A percentile compares a stretch with the other conserved stretches of the same genome.
phyloP scores from a whole-genome alignment of 2,888 invertebrate genomes.

The Pachymerium ferrugineum region DNA sequence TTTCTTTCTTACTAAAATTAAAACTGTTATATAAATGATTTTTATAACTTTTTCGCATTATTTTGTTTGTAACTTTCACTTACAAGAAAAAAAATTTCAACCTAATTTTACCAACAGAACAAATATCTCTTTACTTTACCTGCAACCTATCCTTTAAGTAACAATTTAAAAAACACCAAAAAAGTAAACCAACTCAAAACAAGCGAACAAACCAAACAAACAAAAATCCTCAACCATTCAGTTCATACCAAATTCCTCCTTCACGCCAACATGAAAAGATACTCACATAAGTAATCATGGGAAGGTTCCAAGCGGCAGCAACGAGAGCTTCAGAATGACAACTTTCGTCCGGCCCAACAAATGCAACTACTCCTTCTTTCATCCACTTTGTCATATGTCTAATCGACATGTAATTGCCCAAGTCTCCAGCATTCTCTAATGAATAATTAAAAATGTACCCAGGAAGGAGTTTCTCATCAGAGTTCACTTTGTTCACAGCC shows the following conservation, averaged over 20 bases:
- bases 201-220: too few relatives aligned
- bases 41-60: too few relatives aligned
- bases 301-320: slow-evolving; percentile 49
- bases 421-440: slow-evolving; percentile 38
- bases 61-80: too few relatives aligned
- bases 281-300: slow-evolving; percentile 51
- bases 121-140: too few relatives aligned
- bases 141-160: too few relatives aligned
- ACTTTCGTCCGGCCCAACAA: slow-evolving; percentile 49
- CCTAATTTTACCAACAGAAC: too few relatives aligned
- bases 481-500: slow-evolving; percentile 40
- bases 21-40: too few relatives aligned
- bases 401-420: slow-evolving; percentile 38
- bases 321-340: slow-evolving; percentile 49
- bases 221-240: neutral
- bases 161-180: too few relatives aligned
- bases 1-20: too few relatives aligned
- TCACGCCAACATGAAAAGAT: neutral
- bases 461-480: slow-evolving; percentile 37
- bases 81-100: too few relatives aligned
- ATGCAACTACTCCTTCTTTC: slow-evolving; percentile 52
- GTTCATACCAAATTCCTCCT: neutral
- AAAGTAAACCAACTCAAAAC: too few relatives aligned
- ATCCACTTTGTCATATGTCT: slow-evolving; percentile 45
- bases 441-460: slow-evolving; percentile 37